A percentile compares a stretch with the other conserved stretches of the same genome.
Evolutionary conservation across 1,140 invertebrate genomes (phyloP).

Genomic region (Neodiprion lecontei): DNA sequence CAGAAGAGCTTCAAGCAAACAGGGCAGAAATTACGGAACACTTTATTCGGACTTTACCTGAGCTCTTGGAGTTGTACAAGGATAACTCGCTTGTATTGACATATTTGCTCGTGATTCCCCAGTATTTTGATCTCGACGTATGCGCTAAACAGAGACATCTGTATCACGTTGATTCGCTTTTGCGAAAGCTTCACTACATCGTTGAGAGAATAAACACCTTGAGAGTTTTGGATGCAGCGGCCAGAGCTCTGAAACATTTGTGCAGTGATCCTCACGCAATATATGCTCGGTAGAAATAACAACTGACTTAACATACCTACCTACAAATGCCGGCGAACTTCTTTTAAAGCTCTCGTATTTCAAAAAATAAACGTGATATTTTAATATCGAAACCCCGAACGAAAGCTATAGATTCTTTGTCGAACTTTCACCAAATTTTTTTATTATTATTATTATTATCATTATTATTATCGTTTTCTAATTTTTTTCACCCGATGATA

Average conservation of each 20-base stretch:
- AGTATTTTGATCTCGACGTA: slow-evolving; percentile 96
- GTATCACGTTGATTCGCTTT: slow-evolving; percentile 76
- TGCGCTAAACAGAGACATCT: slow-evolving; percentile 95
- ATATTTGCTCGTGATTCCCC: slow-evolving; percentile 92
- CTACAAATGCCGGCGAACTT: too few species aligned
- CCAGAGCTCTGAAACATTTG: slow-evolving; percentile 91
- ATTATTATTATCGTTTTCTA: too few species aligned
- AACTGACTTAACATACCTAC: not conserved
- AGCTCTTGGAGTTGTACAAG: slow-evolving; percentile 91
- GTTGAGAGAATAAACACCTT: slow-evolving; percentile 89
- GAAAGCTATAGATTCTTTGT: too few species aligned
- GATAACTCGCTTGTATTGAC: slow-evolving; percentile 97
- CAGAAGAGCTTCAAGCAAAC: slow-evolving; percentile 88
- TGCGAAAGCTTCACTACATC: slow-evolving; percentile 84
- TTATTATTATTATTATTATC: too few species aligned
- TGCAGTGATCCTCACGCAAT: slow-evolving; percentile 91
- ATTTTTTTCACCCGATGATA: too few species aligned
- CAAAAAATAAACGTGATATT: too few species aligned
- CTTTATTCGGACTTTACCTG: slow-evolving; percentile 91
- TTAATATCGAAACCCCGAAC: too few species aligned
- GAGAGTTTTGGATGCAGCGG: slow-evolving; percentile 92
- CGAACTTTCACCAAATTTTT: too few species aligned
- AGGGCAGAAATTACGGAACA: slow-evolving; percentile 92
- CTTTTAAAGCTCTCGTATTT: too few species aligned
- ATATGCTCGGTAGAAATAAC: slow-evolving; percentile 73